Base-by-base conservation (phyloP, 2,113 vertebrate species). In the Thymallus thymallus region DNA sequence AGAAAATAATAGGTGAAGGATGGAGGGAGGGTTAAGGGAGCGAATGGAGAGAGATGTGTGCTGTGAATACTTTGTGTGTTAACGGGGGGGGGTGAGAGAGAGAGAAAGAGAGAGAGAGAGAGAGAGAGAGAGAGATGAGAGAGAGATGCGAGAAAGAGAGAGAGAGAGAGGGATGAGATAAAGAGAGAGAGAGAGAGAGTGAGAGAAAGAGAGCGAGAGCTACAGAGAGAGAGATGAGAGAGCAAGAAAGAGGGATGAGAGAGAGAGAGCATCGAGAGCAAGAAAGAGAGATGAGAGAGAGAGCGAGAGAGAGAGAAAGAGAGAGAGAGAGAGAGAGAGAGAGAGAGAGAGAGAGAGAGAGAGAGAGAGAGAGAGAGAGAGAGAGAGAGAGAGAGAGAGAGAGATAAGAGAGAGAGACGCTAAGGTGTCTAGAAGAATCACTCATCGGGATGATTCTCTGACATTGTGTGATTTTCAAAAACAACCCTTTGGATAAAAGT, bases 181-280 rank as follows among this genome's bases (percentile, higher is more conserved):
- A n/a, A n/a, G 26, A 26, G 26, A 26, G 26, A 26, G 26, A 26
- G 26, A 26, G 26, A 26, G 26, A 26, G 1, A 26, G 26, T 1
- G 26, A 26, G 1, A 26, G 26, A 26, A 2, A 26, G 26, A 26
- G 1, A 26, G 26, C 1, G 26, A 26, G 1, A 26, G 26, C 1
- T 1, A 26, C 26, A 26, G 26, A 26, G 26, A 26, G 4, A 67
- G 3, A 14, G 32, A 67, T 1, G 0, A 16, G 4, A 5, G 14
- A 0, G 3, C 4, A 2, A 1, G 46, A 4, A 0, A 16, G 4
- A 5, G 14, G 13, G 13, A 14, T 0, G 14, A 0, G 3, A 16
- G 46, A 1, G 46, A 4, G 0, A 16, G 4, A 5, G n/a, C 45
- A 46, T 1, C 1, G 16, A 20, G 16, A 20, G 18, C 5, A 2